Base-by-base conservation (phyloP, 2,888 invertebrate species). In the Tolmerus cingulatus region DNA sequence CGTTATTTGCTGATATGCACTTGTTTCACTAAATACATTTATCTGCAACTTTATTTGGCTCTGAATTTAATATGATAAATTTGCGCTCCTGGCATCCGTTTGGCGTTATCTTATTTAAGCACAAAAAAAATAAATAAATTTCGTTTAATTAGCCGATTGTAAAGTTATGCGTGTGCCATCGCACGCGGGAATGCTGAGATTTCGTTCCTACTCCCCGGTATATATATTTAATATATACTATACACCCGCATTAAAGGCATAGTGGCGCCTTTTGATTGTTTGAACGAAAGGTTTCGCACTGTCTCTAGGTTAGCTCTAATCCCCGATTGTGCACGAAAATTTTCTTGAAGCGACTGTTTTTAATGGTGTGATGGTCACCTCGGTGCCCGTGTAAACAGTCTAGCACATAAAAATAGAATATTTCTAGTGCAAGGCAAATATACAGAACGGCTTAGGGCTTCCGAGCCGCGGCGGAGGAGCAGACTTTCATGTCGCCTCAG, bases 351-450 rank as follows among this genome's bases (percentile, higher is more conserved):
- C 27, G 82, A 37, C 19, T 82, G 23, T 34, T 46, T 43, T 27
- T 37, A 55, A 82, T 57, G 82, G 82, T 82, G 81, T 57, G 82
- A 82, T 82, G 82, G 82, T 82, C 82, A 57, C 51, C 37, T 82
- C 57, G 82, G 55, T 82, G 57, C 16, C n/a, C 82, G 19, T 57
- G 82, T 40, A 57, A 82, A 66, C 66, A 66, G 46, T 66, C 82
- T 82, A 55, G 82, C 19, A 57, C 40, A 55, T 57, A 57, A 82
- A 82, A 82, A 82, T 82, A 82, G 82, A 82, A 82, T 40, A 82
- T 57, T 66, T 82, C 82, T 82, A 55, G 82, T 82, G 82, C 82
- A 82, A 82, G 55, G 34, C 82, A 82, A 66, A 66, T 66, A 27
- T 57, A 57, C 23, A 30, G 37, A 37, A 12, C 27, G 23, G 51